Evolutionary conservation across 2,888 invertebrate species (phyloP).

Genomic region (Galerucella pusilla): DNA sequence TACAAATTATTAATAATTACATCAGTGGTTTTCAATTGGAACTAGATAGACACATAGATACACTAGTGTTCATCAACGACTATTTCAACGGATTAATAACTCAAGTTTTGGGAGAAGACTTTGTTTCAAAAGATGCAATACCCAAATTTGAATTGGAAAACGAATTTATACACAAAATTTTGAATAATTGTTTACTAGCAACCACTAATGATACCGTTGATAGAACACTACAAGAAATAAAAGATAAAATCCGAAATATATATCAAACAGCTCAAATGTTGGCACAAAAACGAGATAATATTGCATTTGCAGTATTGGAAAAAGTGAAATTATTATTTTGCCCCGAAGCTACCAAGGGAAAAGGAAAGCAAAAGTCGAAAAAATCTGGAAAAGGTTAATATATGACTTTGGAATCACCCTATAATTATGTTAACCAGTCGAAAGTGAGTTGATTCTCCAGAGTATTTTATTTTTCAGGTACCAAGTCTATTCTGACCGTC

Average conservation of each 20-base stretch:
- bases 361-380: slow-evolving; percentile 49
- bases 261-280: slow-evolving; percentile 13
- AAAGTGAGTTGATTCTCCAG: too few species aligned
- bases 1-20: slow-evolving; percentile 69
- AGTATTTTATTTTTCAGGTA: slow-evolving; percentile 6
- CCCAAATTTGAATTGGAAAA: slow-evolving; percentile 36
- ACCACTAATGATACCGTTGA: slow-evolving; percentile 45
- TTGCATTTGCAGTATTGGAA: slow-evolving; percentile 21
- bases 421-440: too few species aligned
- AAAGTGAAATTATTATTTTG: slow-evolving; percentile 21
- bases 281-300: slow-evolving; percentile 18
- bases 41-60: slow-evolving; percentile 68
- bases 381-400: slow-evolving; percentile 57
- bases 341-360: slow-evolving; percentile 16
- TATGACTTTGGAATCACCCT: too few species aligned
- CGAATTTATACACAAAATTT: slow-evolving; percentile 9
- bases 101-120: slow-evolving; percentile 66
- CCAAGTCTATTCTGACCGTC: slow-evolving; percentile 21
- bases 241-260: slow-evolving; percentile 8
- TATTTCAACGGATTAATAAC: slow-evolving; percentile 63
- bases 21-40: slow-evolving; percentile 72
- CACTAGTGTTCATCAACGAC: slow-evolving; percentile 63
- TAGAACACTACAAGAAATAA: neutral
- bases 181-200: slow-evolving; percentile 16
- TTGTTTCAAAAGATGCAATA: slow-evolving; percentile 63